A percentile compares a stretch with the other conserved stretches of the same genome.
Evolutionary conservation across 2,888 invertebrate genomes (phyloP).

Genomic region (Tethea ocularis): DNA sequence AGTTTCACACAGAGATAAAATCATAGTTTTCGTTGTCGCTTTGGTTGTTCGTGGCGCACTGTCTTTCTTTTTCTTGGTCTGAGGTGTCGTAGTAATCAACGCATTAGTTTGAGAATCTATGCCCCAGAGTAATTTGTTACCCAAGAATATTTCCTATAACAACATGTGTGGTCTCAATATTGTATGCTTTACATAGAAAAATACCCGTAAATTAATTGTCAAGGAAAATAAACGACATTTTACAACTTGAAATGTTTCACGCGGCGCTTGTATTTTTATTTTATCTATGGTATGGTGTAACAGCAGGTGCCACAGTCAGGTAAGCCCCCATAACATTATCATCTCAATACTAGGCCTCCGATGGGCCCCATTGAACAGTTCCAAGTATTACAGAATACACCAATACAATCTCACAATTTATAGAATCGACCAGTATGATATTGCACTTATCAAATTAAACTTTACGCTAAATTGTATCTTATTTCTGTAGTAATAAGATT

Average conservation of each 20-base stretch:
- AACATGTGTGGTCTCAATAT: slow-evolving; percentile 23
- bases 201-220: slow-evolving; percentile 36
- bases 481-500: neutral
- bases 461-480: neutral
- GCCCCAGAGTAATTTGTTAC: neutral
- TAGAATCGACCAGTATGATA: neutral
- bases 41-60: too few relatives aligned
- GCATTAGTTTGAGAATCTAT: neutral
- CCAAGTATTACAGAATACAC: slow-evolving; percentile 60
- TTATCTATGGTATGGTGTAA: slow-evolving; percentile 33
- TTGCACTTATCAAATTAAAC: neutral
- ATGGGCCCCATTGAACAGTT: slow-evolving; percentile 41
- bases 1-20: too few relatives aligned
- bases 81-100: too few relatives aligned
- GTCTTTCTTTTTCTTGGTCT: too few relatives aligned
- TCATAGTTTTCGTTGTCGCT: too few relatives aligned
- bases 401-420: slow-evolving; percentile 29
- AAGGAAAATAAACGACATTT: slow-evolving; percentile 14
- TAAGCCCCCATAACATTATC: slow-evolving; percentile 53
- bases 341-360: neutral
- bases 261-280: slow-evolving; percentile 68
- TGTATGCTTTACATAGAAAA: slow-evolving; percentile 30
- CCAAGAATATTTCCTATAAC: neutral
- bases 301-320: slow-evolving; percentile 76
- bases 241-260: slow-evolving; percentile 54